Evolutionary conservation across 2,888 invertebrate genomes (phyloP).

Genomic region (Xanthostigma xanthostigma): DNA sequence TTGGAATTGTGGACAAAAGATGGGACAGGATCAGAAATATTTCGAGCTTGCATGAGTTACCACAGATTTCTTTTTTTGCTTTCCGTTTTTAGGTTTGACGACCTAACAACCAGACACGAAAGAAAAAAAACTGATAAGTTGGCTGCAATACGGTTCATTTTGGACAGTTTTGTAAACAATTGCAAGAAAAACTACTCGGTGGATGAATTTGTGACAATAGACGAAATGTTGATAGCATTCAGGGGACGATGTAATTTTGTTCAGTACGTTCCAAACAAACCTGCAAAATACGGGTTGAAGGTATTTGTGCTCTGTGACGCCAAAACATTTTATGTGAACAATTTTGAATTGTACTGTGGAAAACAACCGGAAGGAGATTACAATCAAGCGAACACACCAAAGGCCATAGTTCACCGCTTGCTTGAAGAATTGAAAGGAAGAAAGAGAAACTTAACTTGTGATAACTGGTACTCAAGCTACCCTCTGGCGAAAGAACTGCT

Average conservation of each 20-base stretch:
- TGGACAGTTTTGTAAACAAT: conserved; percentile 7
- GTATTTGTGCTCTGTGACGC: conserved; percentile 9
- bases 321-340: conserved; percentile 9
- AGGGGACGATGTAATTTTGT: conserved; percentile 1
- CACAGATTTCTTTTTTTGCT: conserved; percentile 10
- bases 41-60: conserved; percentile 5
- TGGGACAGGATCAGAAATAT: conserved; percentile 14
- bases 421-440: conserved; percentile 11
- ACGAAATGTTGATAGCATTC: conserved; percentile 1
- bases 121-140: conserved; percentile 8
- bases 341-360: conserved; percentile 5
- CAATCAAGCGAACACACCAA: conserved; percentile 4
- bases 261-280: conserved; percentile 7
- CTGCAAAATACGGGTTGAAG: conserved; percentile 10
- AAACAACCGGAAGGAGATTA: conserved; percentile 8
- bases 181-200: conserved; percentile 9
- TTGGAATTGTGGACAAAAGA: conserved; percentile 13
- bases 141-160: conserved; percentile 8
- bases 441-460: conserved; percentile 14
- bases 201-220: not conserved
- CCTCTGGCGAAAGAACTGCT: conserved; percentile 4
- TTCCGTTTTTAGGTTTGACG: conserved; percentile 7
- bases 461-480: conserved; percentile 8
- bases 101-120: conserved; percentile 4
- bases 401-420: conserved; percentile 11